phyloP scores from a whole-genome alignment of 2,888 invertebrate species.

The Isotomurus palustris region DNA sequence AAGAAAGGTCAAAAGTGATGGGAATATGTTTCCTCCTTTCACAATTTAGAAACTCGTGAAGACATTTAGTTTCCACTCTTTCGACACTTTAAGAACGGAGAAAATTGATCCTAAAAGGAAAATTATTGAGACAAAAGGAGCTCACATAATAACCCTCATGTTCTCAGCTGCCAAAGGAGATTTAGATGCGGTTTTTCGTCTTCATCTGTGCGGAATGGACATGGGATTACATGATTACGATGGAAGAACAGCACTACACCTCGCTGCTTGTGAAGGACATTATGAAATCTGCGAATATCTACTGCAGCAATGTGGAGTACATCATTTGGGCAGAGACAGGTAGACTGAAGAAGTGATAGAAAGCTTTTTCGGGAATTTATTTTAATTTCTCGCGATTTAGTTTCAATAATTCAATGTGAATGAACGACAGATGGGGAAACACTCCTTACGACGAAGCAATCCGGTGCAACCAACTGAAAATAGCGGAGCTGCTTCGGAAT shows the following conservation, averaged over 20 bases:
- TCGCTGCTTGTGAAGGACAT: conserved; percentile 92
- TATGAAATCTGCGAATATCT: conserved; percentile 81
- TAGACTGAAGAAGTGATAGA: conserved; percentile 40
- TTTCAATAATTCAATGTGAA: background rate
- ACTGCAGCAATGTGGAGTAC: conserved; percentile 76
- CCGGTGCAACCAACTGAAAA: conserved; percentile 70
- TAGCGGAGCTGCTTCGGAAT: conserved; percentile 68
- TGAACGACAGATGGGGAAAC: conserved; percentile 74
- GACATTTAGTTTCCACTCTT: conserved; percentile 58
- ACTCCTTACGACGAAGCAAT: conserved; percentile 84
- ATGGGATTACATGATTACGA: conserved; percentile 91
- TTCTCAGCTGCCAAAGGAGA: conserved; percentile 96
- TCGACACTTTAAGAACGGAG: conserved; percentile 54
- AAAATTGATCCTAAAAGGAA: conserved; percentile 55
- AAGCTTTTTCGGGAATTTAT: background rate
- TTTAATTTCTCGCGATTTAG: background rate
- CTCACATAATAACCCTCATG: conserved; percentile 84
- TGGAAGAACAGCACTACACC: conserved; percentile 74
- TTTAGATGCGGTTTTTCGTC: conserved; percentile 62
- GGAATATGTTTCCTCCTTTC: too few species aligned
- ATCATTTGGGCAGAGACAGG: conserved; percentile 70
- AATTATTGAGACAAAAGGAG: conserved; percentile 70
- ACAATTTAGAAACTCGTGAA: conserved; percentile 54
- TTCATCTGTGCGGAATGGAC: conserved; percentile 76
- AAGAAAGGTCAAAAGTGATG: too few species aligned